Base-by-base conservation (phyloP, 2,888 invertebrate species). In the Crematogaster levior region DNA sequence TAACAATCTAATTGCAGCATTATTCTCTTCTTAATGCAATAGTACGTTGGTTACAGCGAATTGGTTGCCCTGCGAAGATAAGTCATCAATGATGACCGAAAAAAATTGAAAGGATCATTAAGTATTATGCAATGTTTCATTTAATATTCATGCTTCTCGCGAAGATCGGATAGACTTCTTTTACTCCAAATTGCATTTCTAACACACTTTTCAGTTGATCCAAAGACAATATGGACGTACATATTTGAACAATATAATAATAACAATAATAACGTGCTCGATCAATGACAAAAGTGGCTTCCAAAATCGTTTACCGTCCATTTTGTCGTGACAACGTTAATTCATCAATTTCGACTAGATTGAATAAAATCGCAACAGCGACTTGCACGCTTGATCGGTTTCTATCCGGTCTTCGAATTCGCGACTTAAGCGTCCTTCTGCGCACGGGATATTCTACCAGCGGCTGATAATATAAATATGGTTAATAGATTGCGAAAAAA, bases 381-480 rank as follows among this genome's bases (percentile, higher is more conserved):
- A 53, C 18, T 18, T 74, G 66, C 34, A 48, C 74, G 24, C 37
- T 61, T 40, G 53, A 53, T 18, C 24, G 9, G 12, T 24, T 37
- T 60, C n/a, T 27, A 58, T 60, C 80, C 58, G 37, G 46, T 75
- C 34, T 74, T 58, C 34, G 58, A 74, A 60, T 46, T 30, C 24
- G 27, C 40, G n/a, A 58, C 27, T 46, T 53, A 56, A 58, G 24
- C 73, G 73, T 40, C 12, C 58, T 61, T 74, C 53, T 12, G 30
- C 63, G 43, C 24, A 15, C 24, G 75, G 65, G 30, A 46, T 56
- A 61, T 30, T 43, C 63, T 18, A 43, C 72, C 83, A 84, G 70
- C 60, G 68, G 61, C 66, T 66, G 75, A 85, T 58, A 40, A 83
- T 72, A 65, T 63, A 70, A 70, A 58, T 87, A 81, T 66, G 46